Evolutionary conservation across 2,797 vertebrate species (phyloP).

Genomic region (Ceryle rudis): DNA sequence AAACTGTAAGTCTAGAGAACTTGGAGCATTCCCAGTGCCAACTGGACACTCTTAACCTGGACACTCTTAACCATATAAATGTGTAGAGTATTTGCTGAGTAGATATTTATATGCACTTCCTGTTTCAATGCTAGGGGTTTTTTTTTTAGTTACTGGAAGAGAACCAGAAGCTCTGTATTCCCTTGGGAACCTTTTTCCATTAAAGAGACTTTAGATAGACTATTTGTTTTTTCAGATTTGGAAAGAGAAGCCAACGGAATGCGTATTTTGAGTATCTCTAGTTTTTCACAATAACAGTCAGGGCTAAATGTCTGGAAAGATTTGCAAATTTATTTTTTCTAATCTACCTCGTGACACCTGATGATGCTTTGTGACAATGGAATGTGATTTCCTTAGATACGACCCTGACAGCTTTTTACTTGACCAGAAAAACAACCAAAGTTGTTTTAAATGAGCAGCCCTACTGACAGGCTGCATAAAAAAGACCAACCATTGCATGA

Average conservation of each 20-base stretch:
- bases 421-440: background rate
- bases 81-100: constrained; percentile 58
- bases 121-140: constrained; percentile 65
- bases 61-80: constrained; percentile 55
- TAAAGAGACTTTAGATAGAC: constrained; percentile 29
- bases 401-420: background rate
- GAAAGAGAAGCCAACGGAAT: background rate
- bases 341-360: background rate
- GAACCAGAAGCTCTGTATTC: constrained; percentile 60
- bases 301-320: background rate
- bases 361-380: background rate
- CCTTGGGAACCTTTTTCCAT: constrained; percentile 66
- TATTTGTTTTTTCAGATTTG: constrained; percentile 42
- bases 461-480: background rate
- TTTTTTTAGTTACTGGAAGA: constrained; percentile 69
- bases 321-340: constrained; percentile 29
- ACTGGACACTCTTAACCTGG: constrained; percentile 72
- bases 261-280: constrained; percentile 29
- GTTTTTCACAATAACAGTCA: constrained; percentile 1
- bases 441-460: background rate
- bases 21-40: constrained; percentile 71
- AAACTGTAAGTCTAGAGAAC: constrained; percentile 35
- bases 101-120: constrained; percentile 75
- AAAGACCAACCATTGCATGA: background rate
- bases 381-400: background rate